Conservation (phyloP, 1,140 invertebrate species). For the Eumaeus atala region DNA sequence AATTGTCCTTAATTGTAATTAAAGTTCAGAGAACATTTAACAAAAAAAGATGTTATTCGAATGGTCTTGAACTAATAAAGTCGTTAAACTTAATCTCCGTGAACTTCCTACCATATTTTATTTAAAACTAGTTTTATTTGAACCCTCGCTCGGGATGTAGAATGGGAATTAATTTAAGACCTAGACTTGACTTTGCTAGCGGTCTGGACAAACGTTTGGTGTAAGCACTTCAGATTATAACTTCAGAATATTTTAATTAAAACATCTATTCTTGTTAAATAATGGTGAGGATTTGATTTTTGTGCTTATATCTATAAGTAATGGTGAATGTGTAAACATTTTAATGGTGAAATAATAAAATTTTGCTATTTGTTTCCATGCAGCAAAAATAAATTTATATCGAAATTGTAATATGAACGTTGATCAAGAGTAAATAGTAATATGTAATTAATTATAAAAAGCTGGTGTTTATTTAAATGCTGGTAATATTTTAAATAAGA, state of each 20-base stretch:
- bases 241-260: background rate
- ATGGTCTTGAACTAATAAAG: slow-evolving; percentile 9
- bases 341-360: too few species aligned
- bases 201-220: slow-evolving; percentile 4
- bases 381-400: too few species aligned
- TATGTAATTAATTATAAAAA: too few species aligned
- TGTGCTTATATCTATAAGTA: too few species aligned
- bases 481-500: too few species aligned
- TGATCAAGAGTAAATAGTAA: too few species aligned
- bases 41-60: slow-evolving; percentile 4
- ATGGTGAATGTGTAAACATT: background rate
- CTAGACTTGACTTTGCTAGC: slow-evolving; percentile 28
- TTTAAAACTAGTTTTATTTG: slow-evolving; percentile 33
- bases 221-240: background rate
- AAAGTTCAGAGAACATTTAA: slow-evolving; percentile 8
- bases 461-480: too few species aligned
- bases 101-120: slow-evolving; percentile 20
- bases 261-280: too few species aligned
- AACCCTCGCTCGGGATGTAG: slow-evolving; percentile 17
- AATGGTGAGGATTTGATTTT: too few species aligned
- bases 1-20: slow-evolving; percentile 9
- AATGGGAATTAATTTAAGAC: slow-evolving; percentile 26
- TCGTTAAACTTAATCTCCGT: slow-evolving; percentile 4
- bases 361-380: too few species aligned
- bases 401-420: too few species aligned